Percentiles rank a stretch among this genome's conserved stretches.
Evolutionary conservation across 2,888 invertebrate genomes (phyloP).

Genomic region (Holacanthella duospinosa): DNA sequence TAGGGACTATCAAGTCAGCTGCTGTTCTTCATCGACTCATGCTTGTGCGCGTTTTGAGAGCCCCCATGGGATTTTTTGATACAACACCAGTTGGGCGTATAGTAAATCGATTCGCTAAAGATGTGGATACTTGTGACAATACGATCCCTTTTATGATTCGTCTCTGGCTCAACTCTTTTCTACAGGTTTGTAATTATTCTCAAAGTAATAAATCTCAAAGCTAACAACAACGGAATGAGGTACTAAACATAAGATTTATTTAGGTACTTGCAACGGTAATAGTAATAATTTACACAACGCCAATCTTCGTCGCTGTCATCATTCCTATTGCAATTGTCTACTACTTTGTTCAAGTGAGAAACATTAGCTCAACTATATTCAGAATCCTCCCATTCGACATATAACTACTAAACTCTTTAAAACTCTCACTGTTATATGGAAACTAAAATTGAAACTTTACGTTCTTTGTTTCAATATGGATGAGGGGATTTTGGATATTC

Average conservation of each 20-base stretch:
- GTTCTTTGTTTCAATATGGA: no score
- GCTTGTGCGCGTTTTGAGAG: constrained; percentile 55
- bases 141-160: constrained; percentile 28
- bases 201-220: no score
- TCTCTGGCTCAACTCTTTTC: constrained; percentile 28
- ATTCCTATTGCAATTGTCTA: constrained; percentile 69
- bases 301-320: constrained; percentile 66
- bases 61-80: constrained; percentile 65
- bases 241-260: no score
- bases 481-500: no score
- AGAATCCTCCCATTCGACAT: no score
- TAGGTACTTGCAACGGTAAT: constrained; percentile 60
- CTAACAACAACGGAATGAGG: no score
- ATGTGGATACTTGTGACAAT: constrained; percentile 23
- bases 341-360: constrained; percentile 61
- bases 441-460: no score
- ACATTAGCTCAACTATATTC: no score
- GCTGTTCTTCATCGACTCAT: constrained; percentile 54
- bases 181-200: constrained; percentile 59
- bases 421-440: no score
- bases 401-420: no score
- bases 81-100: constrained; percentile 59
- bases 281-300: constrained; percentile 78
- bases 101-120: constrained; percentile 28
- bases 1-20: constrained; percentile 50